Evolutionary conservation across 2,888 invertebrate genomes (phyloP), one percentile per base, ranked within the genome.

Genomic region (Tetheella fluctuosa): DNA sequence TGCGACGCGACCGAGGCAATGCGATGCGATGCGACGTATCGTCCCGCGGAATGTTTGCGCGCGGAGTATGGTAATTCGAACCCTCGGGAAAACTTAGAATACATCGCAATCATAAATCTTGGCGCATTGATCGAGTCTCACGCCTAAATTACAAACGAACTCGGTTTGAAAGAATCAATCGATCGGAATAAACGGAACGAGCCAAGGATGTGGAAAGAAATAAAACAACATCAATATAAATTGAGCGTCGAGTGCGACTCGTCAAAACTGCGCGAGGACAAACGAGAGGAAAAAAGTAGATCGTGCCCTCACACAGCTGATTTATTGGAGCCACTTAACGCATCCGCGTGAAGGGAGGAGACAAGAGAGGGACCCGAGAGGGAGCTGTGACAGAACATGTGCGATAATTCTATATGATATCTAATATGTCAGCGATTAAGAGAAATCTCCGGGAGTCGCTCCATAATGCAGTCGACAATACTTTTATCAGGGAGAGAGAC

Each of bases 91-190:
- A 20, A 48, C 48, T 48, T 48, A 20, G 48, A 48, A 48, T 48
- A 48, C 48, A 20, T 48, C 17, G 20, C 48, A 48, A 48, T 48
- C 48, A n/a, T 48, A 48, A 48, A 48, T 48, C 48, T 48, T 48
- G 1, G 48, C 48, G 48, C 17, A 48, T 48, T 15, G 48, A 48
- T 48, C 48, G 20, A 39, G 39, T 8, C 10, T 20, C 48, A 3
- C 48, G 17, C 48, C 48, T 20, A 48, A 20, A 48, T 48, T 20
- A n/a, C 42, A 4, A 42, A 42, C 48, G 48, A 48, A 48, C 20
- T 48, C 48, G 48, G 48, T 48, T 48, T 20, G 48, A 20, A 48
- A 48, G 48, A 48, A 48, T 20, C 48, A 20, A 48, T 48, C 48
- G 17, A 20, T 48, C 1, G 48, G n/a, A 48, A 48, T 48, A 48